phyloP scores from a whole-genome alignment of 2,888 invertebrate species.

The Callimorpha dominula region DNA sequence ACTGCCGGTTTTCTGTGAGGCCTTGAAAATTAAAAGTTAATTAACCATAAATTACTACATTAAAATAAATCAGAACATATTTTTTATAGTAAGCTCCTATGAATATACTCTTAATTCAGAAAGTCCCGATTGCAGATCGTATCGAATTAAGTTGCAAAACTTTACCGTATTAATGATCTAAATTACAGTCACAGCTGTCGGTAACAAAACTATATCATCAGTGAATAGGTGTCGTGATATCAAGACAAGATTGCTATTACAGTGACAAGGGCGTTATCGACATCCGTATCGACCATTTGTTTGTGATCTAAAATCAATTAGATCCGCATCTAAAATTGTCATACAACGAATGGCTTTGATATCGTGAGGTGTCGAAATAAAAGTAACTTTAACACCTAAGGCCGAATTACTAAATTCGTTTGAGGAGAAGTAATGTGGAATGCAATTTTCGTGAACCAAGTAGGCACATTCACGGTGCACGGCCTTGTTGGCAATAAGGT shows the following conservation, averaged over 20 bases:
- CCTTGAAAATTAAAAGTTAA: too few relatives aligned
- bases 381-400: constrained; percentile 67
- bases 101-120: constrained; percentile 20
- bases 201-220: constrained; percentile 42
- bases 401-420: constrained; percentile 71
- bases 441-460: constrained; percentile 76
- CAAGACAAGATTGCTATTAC: constrained; percentile 55
- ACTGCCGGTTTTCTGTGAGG: too few relatives aligned
- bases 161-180: constrained; percentile 46
- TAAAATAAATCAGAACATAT: neutral
- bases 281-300: constrained; percentile 74
- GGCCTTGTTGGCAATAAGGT: constrained; percentile 77
- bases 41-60: too few relatives aligned
- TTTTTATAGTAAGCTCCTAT: neutral
- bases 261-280: constrained; percentile 79
- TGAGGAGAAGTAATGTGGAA: constrained; percentile 71
- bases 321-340: constrained; percentile 81
- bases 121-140: constrained; percentile 33
- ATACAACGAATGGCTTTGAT: constrained; percentile 62
- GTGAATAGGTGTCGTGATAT: constrained; percentile 52
- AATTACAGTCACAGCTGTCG: constrained; percentile 33
- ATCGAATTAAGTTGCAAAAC: constrained; percentile 47
- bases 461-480: constrained; percentile 69
- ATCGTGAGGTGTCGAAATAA: constrained; percentile 60
- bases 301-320: constrained; percentile 76